phyloP scores from a whole-genome alignment of 1,140 invertebrate species.

The Atta texana region DNA sequence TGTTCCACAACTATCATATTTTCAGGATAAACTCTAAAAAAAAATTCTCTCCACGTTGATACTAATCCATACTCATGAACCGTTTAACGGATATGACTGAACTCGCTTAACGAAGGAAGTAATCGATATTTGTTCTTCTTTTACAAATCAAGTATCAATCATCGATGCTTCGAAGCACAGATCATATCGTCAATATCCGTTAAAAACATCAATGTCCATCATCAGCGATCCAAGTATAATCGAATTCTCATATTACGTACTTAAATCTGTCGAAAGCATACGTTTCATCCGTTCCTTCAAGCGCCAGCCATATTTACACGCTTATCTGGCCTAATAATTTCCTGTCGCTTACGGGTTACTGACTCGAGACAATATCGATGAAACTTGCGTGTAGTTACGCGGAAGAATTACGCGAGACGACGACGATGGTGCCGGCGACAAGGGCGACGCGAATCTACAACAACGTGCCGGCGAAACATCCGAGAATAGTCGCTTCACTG shows the following conservation, averaged over 20 bases:
- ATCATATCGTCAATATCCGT: conserved; percentile 31
- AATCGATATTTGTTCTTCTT: conserved; percentile 40
- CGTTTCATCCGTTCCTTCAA: conserved; percentile 31
- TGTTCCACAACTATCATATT: too few relatives aligned
- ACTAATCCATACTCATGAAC: too few relatives aligned
- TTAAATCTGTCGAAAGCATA: conserved; percentile 9
- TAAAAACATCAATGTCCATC: conserved; percentile 21
- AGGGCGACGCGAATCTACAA: conserved; percentile 31
- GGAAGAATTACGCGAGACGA: conserved; percentile 56
- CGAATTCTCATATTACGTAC: conserved; percentile 6
- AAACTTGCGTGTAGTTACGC: conserved; percentile 60
- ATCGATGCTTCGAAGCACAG: neutral
- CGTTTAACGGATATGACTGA: neutral
- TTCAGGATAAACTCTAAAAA: too few relatives aligned
- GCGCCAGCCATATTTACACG: conserved; percentile 49
- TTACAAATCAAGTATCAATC: neutral
- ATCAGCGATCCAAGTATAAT: neutral
- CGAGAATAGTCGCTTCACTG: conserved; percentile 45
- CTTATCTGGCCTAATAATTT: conserved; percentile 64
- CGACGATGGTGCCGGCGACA: neutral
- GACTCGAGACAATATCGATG: conserved; percentile 61
- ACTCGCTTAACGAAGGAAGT: neutral
- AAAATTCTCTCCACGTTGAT: too few relatives aligned
- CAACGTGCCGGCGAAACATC: conserved; percentile 47
- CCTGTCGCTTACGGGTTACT: conserved; percentile 65